Evolutionary conservation across 1,140 invertebrate species (phyloP).

Genomic region (Drosophila watanabei): DNA sequence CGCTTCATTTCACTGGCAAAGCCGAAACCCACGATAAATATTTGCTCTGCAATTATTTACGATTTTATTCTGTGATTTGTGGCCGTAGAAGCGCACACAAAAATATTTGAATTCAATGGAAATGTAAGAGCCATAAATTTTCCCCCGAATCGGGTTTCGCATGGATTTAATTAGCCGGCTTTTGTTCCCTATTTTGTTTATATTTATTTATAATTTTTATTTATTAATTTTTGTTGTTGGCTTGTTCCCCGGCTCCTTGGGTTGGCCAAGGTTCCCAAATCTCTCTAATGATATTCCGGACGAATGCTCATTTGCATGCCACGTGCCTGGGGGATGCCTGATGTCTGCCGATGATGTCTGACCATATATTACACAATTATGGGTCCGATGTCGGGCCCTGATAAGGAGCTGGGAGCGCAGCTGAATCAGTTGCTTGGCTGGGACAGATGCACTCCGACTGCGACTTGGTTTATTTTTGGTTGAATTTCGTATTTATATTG

Average conservation of each 20-base stretch:
- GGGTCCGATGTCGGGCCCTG: conserved; percentile 55
- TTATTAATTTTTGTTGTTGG: conserved; percentile 10
- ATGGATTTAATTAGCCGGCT: conserved; percentile 70
- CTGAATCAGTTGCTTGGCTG: conserved; percentile 29
- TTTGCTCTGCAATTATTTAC: conserved; percentile 59
- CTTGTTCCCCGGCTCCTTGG: conserved; percentile 15
- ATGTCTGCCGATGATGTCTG: conserved; percentile 50
- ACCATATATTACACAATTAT: conserved; percentile 59
- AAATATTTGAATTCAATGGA: conserved; percentile 73
- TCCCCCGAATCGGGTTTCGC: conserved; percentile 56
- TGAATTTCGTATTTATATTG: conserved; percentile 8
- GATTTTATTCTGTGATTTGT: conserved; percentile 33
- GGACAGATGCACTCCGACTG: conserved; percentile 37
- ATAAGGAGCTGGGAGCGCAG: conserved; percentile 45
- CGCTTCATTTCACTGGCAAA: conserved; percentile 4
- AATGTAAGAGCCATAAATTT: conserved; percentile 71
- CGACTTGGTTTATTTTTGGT: conserved; percentile 20
- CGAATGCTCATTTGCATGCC: conserved; percentile 62
- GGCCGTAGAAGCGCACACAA: background rate
- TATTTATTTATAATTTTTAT: background rate
- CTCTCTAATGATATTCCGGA: conserved; percentile 71
- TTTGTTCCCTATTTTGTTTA: conserved; percentile 8
- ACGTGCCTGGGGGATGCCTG: conserved; percentile 53
- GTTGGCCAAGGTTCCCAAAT: conserved; percentile 49
- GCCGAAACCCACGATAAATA: conserved; percentile 47